Base-by-base conservation (phyloP, 1,140 invertebrate species). In the Cepaea nemoralis region DNA sequence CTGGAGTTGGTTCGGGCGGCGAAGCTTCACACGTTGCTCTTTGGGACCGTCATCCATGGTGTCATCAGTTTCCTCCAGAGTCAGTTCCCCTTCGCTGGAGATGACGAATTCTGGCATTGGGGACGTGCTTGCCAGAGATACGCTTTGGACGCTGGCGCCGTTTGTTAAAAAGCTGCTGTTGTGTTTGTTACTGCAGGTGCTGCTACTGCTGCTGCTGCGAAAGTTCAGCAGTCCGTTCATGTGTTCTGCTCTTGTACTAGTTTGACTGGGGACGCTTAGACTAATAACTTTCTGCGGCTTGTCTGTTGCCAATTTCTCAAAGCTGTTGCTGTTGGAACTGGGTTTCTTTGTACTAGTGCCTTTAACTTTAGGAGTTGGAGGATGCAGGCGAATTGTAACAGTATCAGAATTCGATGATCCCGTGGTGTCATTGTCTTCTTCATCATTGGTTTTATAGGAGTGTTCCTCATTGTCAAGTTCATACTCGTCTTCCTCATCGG, bases 381-480 rank as follows among this genome's bases (percentile, higher is more conserved):
- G 86, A 2, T 83, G 67, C n/a, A 89, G 82, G 59, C 86, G 85
- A n/a, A 89, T 87, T 33, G 86, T 87, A 39, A 89, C 70, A 31
- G 86, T 70, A 10, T 85, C 85, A 40, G 77, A 82, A 45, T 81
- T 74, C 10, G 87, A 79, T 19, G 37, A 45, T 27, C 14, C 27
- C 0, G 77, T 8, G 2, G 27, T 63, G 31, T 73, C 69, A 39
- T 80, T 63, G 22, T 27, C 59, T 31, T 63, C 69, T 27, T 80
- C 78, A 24, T 80, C 78, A n/a, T 79, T 50, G 22, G 33, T 63
- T 45, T 48, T 45, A 48, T 80, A 40, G 5, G 50, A 33, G 24
- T 12, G 39, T 2, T 80, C 66, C 16, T 80, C 50, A 27, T 70
- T 42, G 3, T 69, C 48, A 19, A 14, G 8, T 22, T 66, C 35